Evolutionary conservation across 92 coral and sea anemone genomes (phyloP).

Genomic region (Nematostella vectensis): DNA sequence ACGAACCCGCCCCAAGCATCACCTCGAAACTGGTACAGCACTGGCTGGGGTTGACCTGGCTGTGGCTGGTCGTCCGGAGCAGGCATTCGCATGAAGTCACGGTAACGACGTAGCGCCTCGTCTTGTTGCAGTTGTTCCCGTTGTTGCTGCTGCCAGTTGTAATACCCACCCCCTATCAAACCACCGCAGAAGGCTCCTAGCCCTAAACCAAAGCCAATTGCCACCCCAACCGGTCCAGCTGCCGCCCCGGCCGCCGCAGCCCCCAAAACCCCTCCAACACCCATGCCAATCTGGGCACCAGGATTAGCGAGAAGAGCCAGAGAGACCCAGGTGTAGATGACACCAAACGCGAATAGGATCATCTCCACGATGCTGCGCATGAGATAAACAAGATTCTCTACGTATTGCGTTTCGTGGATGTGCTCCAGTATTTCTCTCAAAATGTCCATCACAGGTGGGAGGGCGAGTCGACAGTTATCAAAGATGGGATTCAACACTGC

Average conservation of each 20-base stretch:
- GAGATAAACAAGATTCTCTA: slow-evolving; percentile 23
- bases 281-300: slow-evolving; percentile 53
- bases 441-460: slow-evolving; percentile 24
- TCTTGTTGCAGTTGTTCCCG: slow-evolving; percentile 5
- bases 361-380: slow-evolving; percentile 35
- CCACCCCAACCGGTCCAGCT: slow-evolving; percentile 16
- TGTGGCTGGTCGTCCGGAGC: slow-evolving; percentile 1
- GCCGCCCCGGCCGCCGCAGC: slow-evolving; percentile 17
- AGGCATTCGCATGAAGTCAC: slow-evolving; percentile 6
- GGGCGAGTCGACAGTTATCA: slow-evolving; percentile 26
- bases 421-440: slow-evolving; percentile 24
- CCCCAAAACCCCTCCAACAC: slow-evolving; percentile 45
- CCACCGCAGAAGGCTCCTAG: slow-evolving; percentile 36
- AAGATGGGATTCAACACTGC: slow-evolving; percentile 59
- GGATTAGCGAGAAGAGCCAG: slow-evolving; percentile 36
- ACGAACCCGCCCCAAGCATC: not conserved
- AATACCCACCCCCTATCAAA: slow-evolving; percentile 48
- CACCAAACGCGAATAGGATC: slow-evolving; percentile 69
- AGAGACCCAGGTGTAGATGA: slow-evolving; percentile 60
- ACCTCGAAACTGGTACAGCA: not conserved
- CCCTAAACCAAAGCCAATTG: slow-evolving; percentile 23
- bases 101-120: slow-evolving; percentile 15
- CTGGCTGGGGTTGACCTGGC: not conserved
- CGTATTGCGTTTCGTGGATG: not conserved
- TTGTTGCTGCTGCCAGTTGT: slow-evolving; percentile 1